Percentiles rank a stretch among this genome's conserved stretches.
Conservation (phyloP, 2,113 vertebrate species). For the Rhynchopsitta pachyrhyncha region DNA sequence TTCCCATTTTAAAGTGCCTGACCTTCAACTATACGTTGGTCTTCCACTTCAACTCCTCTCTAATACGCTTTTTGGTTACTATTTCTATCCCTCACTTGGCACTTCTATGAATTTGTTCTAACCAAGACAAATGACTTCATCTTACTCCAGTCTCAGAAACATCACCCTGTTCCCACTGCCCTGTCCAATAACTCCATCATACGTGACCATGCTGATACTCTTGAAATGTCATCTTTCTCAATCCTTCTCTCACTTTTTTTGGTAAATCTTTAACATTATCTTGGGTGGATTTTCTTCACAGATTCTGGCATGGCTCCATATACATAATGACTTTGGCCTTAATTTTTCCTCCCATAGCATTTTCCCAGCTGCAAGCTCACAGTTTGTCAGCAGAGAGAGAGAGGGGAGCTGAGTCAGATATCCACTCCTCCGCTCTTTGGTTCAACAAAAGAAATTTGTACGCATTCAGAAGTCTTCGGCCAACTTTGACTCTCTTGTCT, state of each 20-base stretch:
- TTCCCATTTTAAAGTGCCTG: not conserved
- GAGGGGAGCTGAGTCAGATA: constrained; percentile 22
- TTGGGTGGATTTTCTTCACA: not conserved
- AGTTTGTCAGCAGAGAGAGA: not conserved
- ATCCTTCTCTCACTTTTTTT: not conserved
- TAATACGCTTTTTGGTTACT: not conserved
- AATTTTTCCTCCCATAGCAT: not conserved
- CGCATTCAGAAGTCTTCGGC: constrained; percentile 6
- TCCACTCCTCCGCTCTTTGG: not conserved
- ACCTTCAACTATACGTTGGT: constrained; percentile 11
- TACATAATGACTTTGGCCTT: not conserved
- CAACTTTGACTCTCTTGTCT: not conserved
- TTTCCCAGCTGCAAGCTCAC: constrained; percentile 21
- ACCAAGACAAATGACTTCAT: not conserved
- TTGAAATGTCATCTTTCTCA: not conserved
- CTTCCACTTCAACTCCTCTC: not conserved
- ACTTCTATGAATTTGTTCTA: constrained; percentile 23
- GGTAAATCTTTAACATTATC: not conserved
- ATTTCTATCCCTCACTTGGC: not conserved
- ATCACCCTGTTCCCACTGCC: not conserved
- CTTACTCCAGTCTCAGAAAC: not conserved
- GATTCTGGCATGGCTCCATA: not conserved
- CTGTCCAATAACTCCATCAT: not conserved
- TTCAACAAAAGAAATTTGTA: constrained; percentile 7
- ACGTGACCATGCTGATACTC: not conserved